Conservation (phyloP, 2,888 invertebrate species). For the Ennomos fuscantarius region DNA sequence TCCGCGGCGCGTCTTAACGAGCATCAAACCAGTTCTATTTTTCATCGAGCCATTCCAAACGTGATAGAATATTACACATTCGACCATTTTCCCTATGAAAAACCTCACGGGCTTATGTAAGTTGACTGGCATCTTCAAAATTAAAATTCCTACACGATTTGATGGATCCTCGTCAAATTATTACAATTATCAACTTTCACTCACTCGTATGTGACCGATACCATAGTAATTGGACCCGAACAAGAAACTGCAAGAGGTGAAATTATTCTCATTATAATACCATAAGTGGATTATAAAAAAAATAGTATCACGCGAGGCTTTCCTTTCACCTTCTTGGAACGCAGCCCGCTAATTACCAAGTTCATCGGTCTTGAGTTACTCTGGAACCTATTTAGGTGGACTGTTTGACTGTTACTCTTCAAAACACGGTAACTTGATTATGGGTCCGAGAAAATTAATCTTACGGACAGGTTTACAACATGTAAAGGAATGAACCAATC, state of each 20-base stretch:
- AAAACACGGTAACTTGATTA: slow-evolving; percentile 17
- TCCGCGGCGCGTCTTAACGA: slow-evolving; percentile 77
- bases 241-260: slow-evolving; percentile 59
- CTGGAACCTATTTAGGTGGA: slow-evolving; percentile 45
- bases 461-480: slow-evolving; percentile 17
- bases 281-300: slow-evolving; percentile 61
- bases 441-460: slow-evolving; percentile 19
- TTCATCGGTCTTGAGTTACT: slow-evolving; percentile 63
- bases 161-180: slow-evolving; percentile 39
- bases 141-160: slow-evolving; percentile 34
- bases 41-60: slow-evolving; percentile 74
- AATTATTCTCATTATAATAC: slow-evolving; percentile 72
- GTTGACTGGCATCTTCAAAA: slow-evolving; percentile 30
- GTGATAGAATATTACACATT: slow-evolving; percentile 63
- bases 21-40: slow-evolving; percentile 77
- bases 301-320: slow-evolving; percentile 63
- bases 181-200: slow-evolving; percentile 73
- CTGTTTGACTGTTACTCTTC: slow-evolving; percentile 32
- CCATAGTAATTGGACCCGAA: slow-evolving; percentile 68
- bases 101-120: slow-evolving; percentile 33
- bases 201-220: slow-evolving; percentile 61
- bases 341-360: slow-evolving; percentile 66
- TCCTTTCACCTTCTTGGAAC: slow-evolving; percentile 68
- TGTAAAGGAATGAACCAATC: slow-evolving; percentile 16
- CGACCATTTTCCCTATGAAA: slow-evolving; percentile 54